Percentiles rank a stretch among this genome's conserved stretches.
phyloP scores from a whole-genome alignment of 2,797 vertebrate species.

The Tokudaia muenninki region DNA sequence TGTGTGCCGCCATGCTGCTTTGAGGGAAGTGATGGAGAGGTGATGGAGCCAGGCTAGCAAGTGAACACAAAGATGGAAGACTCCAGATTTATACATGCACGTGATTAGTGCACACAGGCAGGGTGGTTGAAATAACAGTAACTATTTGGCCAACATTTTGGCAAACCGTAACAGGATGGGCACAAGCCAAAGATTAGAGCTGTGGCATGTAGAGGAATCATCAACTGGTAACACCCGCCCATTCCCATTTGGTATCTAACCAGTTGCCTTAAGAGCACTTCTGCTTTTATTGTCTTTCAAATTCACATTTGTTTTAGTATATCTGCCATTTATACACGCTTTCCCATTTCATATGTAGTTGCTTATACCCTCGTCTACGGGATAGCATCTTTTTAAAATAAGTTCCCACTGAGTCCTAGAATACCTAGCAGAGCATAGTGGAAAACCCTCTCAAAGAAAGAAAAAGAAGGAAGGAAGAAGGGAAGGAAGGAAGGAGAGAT shows the following conservation, averaged over 20 bases:
- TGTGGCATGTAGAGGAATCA: not conserved
- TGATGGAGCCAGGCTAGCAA: not conserved
- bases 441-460: not conserved
- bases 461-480: fast-evolving
- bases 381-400: not conserved
- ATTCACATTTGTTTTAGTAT: not conserved
- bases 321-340: not conserved
- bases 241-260: not conserved
- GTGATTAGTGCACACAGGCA: fast-evolving
- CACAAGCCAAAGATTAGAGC: not conserved
- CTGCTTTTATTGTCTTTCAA: not conserved
- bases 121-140: not conserved
- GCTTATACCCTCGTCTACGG: not conserved
- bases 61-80: not conserved
- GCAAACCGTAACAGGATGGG: not conserved
- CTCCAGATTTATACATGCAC: not conserved
- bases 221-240: not conserved
- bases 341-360: not conserved
- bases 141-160: not conserved
- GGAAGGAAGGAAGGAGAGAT: not conserved
- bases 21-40: not conserved
- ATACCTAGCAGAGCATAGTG: not conserved
- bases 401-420: not conserved
- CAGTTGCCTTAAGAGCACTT: not conserved
- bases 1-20: not conserved